These are phyloP conservation scores for Ardeotis arabs DNA, from an alignment of 2,113 vertebrate species.

Conservation along the genomic window DNA sequence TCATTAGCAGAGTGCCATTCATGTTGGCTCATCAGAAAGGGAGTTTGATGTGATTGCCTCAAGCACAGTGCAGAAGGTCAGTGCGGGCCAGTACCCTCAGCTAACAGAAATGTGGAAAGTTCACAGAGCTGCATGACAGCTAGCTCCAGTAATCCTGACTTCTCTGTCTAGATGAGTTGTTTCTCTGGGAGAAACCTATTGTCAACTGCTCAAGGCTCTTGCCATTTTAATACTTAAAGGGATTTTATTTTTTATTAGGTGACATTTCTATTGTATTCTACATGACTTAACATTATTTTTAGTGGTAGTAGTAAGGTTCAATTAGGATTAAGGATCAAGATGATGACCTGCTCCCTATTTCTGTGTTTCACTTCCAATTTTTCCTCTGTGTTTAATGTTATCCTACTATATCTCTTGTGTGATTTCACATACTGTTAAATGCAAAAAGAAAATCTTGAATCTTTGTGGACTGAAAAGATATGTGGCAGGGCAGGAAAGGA, in stretches of 20 bases:
- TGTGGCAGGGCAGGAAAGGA: not conserved
- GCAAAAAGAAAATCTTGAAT: not conserved
- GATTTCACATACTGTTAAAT: conserved; percentile 6
- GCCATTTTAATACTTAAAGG: conserved; percentile 48
- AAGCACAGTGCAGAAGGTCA: conserved; percentile 46
- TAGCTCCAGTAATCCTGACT: conserved; percentile 56
- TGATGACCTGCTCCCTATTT: not conserved
- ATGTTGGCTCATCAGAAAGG: conserved; percentile 40
- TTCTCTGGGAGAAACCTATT: conserved; percentile 35
- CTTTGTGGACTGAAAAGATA: not conserved
- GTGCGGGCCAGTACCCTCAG: conserved; percentile 19
- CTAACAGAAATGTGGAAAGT: conserved; percentile 37
- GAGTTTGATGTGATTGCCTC: conserved; percentile 65
- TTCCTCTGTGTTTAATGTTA: not conserved
- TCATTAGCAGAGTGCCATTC: conserved; percentile 63
- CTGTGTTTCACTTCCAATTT: not conserved
- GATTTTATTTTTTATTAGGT: conserved; percentile 50
- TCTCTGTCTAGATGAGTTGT: conserved; percentile 40
- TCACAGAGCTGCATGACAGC: conserved; percentile 33
- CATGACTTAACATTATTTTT: conserved; percentile 53
- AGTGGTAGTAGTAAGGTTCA: not conserved
- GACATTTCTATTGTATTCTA: conserved; percentile 42
- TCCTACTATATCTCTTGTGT: not conserved
- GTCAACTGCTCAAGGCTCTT: conserved; percentile 36
- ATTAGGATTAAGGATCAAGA: conserved; percentile 10